Evolutionary conservation across 1,140 invertebrate genomes (phyloP).

Genomic region (Araneus ventricosus): DNA sequence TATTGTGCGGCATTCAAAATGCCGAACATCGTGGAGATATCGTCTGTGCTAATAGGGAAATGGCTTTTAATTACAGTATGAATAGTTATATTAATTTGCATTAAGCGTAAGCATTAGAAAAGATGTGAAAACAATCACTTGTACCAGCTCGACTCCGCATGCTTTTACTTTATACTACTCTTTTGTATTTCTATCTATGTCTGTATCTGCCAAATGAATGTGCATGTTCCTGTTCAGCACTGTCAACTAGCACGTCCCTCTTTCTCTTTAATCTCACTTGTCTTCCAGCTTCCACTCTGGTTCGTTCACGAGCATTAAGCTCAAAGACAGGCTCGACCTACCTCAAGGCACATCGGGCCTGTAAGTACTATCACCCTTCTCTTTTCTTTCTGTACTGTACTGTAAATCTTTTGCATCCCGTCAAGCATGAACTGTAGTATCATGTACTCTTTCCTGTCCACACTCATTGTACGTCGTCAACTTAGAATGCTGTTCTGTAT

Average conservation of each 20-base stretch:
- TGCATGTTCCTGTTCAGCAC: constrained; percentile 37
- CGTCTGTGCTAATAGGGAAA: too few relatives aligned
- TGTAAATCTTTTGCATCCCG: neutral
- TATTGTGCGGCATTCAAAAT: too few relatives aligned
- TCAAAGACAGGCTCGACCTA: constrained; percentile 77
- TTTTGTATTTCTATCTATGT: neutral
- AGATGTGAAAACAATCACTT: neutral
- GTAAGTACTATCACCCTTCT: constrained; percentile 76
- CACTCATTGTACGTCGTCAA: too few relatives aligned
- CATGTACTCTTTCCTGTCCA: too few relatives aligned
- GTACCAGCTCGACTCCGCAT: neutral
- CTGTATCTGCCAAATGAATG: neutral
- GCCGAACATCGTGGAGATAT: too few relatives aligned
- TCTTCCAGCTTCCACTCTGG: constrained; percentile 76
- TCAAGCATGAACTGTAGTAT: neutral
- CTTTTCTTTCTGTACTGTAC: neutral
- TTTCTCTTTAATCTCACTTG: constrained; percentile 54
- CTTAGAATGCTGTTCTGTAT: too few relatives aligned
- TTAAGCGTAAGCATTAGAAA: neutral
- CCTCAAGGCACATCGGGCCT: constrained; percentile 75
- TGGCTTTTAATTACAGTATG: too few relatives aligned
- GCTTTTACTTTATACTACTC: neutral
- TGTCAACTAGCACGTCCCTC: constrained; percentile 14
- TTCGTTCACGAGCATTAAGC: constrained; percentile 77
- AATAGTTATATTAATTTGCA: too few relatives aligned